These are phyloP conservation scores for Pteronura brasiliensis DNA, from an alignment of 2,113 vertebrate species.

Conservation along the genomic window DNA sequence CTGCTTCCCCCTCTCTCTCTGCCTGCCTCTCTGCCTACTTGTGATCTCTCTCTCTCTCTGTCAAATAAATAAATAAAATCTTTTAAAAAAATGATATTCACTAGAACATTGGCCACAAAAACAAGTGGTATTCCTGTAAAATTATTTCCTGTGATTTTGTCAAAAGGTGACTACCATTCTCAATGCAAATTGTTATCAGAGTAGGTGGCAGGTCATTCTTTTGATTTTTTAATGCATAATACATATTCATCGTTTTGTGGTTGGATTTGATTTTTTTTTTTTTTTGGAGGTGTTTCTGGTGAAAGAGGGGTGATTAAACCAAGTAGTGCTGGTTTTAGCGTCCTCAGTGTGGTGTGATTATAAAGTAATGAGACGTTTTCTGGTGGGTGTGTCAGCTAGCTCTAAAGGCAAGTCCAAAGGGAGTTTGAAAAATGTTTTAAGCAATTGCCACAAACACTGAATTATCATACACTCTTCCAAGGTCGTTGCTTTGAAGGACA, in stretches of 20 bases:
- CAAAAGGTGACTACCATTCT: not conserved
- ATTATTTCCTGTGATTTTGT: constrained; percentile 8
- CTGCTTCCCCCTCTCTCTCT: no score
- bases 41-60: no score
- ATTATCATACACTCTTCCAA: not conserved
- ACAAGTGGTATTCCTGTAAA: not conserved
- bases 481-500: constrained; percentile 1
- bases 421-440: not conserved
- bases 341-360: not conserved
- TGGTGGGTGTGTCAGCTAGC: not conserved
- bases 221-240: not conserved
- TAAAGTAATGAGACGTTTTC: not conserved
- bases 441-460: not conserved
- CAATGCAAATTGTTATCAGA: not conserved
- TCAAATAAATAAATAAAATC: no score
- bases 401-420: not conserved
- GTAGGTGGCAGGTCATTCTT: not conserved
- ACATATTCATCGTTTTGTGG: not conserved
- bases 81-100: not conserved
- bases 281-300: not conserved
- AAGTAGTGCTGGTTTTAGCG: not conserved
- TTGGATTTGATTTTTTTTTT: not conserved
- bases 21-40: no score
- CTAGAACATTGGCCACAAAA: not conserved
- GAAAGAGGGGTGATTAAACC: not conserved